These are phyloP conservation scores for Gasterosteus aculeatus DNA, from an alignment of 2,113 vertebrate species.

Conservation along the genomic window DNA sequence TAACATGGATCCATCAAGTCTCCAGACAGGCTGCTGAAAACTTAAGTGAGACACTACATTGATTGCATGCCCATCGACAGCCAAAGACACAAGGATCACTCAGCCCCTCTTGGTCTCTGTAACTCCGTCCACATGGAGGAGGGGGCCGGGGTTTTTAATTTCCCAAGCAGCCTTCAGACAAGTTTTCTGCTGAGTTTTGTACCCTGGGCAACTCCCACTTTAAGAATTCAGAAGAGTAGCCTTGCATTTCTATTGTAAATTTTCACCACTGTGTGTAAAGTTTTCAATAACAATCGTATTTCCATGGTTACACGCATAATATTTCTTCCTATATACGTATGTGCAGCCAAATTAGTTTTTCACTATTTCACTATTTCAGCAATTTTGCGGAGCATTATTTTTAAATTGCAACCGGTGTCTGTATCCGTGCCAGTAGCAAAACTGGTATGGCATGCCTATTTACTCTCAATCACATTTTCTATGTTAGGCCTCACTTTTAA, in stretches of 20 bases:
- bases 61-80: conserved; percentile 59
- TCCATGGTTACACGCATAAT: neutral
- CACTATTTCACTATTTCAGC: too few species aligned
- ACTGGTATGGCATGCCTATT: neutral
- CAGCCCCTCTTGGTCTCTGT: conserved; percentile 47
- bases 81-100: conserved; percentile 46
- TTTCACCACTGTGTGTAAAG: neutral
- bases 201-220: neutral
- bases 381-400: neutral
- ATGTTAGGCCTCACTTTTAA: neutral
- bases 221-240: neutral
- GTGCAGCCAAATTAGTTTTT: neutral
- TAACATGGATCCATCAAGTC: conserved; percentile 42
- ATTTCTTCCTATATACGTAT: neutral
- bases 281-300: neutral
- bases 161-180: conserved; percentile 44
- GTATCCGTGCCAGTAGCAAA: neutral
- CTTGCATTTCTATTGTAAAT: neutral
- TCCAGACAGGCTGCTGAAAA: conserved; percentile 57
- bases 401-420: neutral
- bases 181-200: conserved; percentile 17
- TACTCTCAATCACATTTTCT: neutral
- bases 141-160: conserved; percentile 19
- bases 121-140: conserved; percentile 51
- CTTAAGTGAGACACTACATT: conserved; percentile 57